Conservation (phyloP, 2,113 vertebrate genomes). For the Forbesichthys papilliferus region DNA sequence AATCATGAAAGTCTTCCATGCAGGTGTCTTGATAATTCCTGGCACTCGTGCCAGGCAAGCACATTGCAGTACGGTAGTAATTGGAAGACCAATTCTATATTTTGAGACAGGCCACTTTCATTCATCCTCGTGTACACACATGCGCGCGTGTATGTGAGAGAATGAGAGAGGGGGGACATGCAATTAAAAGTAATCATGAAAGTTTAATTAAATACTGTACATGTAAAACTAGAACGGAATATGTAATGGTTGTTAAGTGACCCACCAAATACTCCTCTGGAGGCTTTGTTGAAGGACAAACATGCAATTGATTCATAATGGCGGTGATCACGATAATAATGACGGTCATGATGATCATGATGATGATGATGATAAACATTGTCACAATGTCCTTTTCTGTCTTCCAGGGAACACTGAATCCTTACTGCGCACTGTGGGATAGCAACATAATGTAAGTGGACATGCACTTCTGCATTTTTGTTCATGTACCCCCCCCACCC, state of each 20-base stretch:
- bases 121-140: not conserved
- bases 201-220: not conserved
- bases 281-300: constrained; percentile 30
- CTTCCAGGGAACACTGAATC: constrained; percentile 91
- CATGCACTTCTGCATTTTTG: constrained; percentile 40
- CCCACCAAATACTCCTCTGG: constrained; percentile 5
- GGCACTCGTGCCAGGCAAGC: constrained; percentile 41
- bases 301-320: constrained; percentile 32
- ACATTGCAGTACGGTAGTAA: constrained; percentile 42
- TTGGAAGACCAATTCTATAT: constrained; percentile 61
- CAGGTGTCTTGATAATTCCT: constrained; percentile 59
- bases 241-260: constrained; percentile 7
- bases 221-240: not conserved
- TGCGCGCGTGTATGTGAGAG: not conserved
- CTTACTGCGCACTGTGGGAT: constrained; percentile 97
- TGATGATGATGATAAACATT: constrained; percentile 30
- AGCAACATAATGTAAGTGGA: constrained; percentile 91
- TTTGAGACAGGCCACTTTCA: no score
- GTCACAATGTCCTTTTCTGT: constrained; percentile 33
- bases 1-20: constrained; percentile 6
- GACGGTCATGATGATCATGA: constrained; percentile 24
- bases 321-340: constrained; percentile 6
- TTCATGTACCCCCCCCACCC: no score
- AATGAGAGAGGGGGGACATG: not conserved
- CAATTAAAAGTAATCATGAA: not conserved